These are phyloP conservation scores for Lasioglossum oenotherae DNA, from an alignment of 2,888 invertebrate species.

Conservation along the genomic window DNA sequence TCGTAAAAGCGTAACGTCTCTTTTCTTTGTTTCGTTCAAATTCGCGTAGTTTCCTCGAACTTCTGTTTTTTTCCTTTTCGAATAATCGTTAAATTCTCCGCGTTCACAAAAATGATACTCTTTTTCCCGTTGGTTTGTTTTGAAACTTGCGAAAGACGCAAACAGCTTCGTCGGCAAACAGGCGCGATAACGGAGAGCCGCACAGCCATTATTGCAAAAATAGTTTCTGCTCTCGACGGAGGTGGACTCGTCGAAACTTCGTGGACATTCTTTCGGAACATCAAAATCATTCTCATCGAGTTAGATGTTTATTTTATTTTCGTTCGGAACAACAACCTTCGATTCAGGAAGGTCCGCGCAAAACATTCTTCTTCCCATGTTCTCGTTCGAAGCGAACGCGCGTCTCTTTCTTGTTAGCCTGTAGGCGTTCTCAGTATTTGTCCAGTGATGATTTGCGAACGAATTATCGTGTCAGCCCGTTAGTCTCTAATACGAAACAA, in stretches of 20 bases:
- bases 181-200: neutral
- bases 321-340: neutral
- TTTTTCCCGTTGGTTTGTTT: neutral
- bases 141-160: neutral
- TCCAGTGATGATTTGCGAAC: slow-evolving; percentile 24
- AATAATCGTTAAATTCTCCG: neutral
- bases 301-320: neutral
- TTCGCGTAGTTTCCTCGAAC: slow-evolving; percentile 9
- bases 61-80: neutral
- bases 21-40: slow-evolving; percentile 13
- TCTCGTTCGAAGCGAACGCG: neutral
- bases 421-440: slow-evolving; percentile 11
- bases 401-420: slow-evolving; percentile 1
- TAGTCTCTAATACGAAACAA: neutral
- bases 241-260: slow-evolving; percentile 10
- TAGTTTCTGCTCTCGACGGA: slow-evolving; percentile 52
- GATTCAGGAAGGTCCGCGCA: neutral
- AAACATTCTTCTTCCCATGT: neutral
- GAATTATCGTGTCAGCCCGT: neutral
- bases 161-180: neutral
- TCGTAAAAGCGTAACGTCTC: neutral
- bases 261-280: neutral
- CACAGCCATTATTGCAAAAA: slow-evolving; percentile 14
- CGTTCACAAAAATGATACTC: neutral
- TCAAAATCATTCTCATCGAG: slow-evolving; percentile 2